A percentile compares a stretch with the other conserved stretches of the same genome.
These are phyloP conservation scores for Ladona fulva DNA, from an alignment of 1,140 invertebrate genomes.

Conservation along the genomic window DNA sequence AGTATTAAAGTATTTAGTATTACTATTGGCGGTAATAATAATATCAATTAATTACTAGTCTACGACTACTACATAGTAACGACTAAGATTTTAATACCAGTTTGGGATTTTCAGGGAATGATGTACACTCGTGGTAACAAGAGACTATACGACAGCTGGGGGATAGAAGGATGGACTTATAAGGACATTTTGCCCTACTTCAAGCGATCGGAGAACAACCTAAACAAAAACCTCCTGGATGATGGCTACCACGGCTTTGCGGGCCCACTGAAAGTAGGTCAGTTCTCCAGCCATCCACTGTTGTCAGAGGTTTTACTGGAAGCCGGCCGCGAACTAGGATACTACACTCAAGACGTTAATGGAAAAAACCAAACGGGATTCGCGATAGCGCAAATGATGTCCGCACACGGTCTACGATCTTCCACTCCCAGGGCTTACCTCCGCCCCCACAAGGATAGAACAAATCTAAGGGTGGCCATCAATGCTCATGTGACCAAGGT, in stretches of 20 bases:
- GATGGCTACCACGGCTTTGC: constrained; percentile 8
- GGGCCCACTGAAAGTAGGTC: neutral
- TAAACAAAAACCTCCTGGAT: constrained; percentile 22
- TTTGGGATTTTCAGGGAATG: constrained; percentile 50
- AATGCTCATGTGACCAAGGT: constrained; percentile 18
- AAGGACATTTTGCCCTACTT: constrained; percentile 45
- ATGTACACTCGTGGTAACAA: constrained; percentile 52
- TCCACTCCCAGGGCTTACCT: constrained; percentile 15
- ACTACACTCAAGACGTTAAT: constrained; percentile 44
- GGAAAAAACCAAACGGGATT: constrained; percentile 33
- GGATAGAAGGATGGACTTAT: constrained; percentile 47
- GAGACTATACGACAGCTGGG: constrained; percentile 51
- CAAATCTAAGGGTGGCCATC: constrained; percentile 3
- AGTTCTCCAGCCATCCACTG: constrained; percentile 24
- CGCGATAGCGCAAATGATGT: constrained; percentile 20
- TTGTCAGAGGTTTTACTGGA: constrained; percentile 30
- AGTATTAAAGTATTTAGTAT: no score
- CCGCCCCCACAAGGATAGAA: constrained; percentile 4
- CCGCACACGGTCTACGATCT: constrained; percentile 13
- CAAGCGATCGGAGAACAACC: constrained; percentile 31
- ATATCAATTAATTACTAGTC: no score
- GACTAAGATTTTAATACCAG: constrained; percentile 27
- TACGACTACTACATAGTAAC: no score
- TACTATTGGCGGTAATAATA: no score
- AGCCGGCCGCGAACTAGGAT: constrained; percentile 38